Conservation (phyloP, 1,140 invertebrate genomes). For the Drosophila virilis region DNA sequence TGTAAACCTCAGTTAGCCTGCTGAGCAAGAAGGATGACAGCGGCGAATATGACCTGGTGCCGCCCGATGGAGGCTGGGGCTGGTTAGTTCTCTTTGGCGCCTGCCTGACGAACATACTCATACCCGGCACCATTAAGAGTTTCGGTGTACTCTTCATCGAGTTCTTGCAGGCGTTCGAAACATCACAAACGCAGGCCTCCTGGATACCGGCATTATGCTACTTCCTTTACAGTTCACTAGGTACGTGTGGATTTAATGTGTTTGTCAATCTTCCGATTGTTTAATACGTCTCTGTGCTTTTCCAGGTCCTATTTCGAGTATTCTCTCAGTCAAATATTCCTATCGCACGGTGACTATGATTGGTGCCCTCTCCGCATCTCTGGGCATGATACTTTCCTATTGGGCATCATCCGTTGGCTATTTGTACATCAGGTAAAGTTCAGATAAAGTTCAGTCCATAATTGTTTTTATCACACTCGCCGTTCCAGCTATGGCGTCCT, state of each 20-base stretch:
- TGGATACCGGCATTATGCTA: conserved; percentile 94
- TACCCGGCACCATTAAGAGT: conserved; percentile 93
- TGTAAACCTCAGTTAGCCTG: conserved; percentile 54
- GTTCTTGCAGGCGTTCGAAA: conserved; percentile 90
- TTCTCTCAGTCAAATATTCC: conserved; percentile 95
- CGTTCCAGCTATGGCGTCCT: conserved; percentile 90
- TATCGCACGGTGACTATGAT: conserved; percentile 95
- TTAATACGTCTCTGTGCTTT: conserved; percentile 35
- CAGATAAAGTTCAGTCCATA: too few relatives aligned
- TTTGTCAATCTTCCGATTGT: background rate
- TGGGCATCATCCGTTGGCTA: conserved; percentile 91
- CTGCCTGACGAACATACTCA: conserved; percentile 92
- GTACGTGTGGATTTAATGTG: conserved; percentile 83
- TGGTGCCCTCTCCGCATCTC: conserved; percentile 92
- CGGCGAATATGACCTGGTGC: conserved; percentile 85
- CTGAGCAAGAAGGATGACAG: conserved; percentile 74
- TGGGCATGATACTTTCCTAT: conserved; percentile 94
- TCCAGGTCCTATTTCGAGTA: conserved; percentile 94
- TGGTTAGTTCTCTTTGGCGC: conserved; percentile 93
- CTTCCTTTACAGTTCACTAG: conserved; percentile 93
- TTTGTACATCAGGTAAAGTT: conserved; percentile 89
- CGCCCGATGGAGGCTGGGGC: conserved; percentile 91
- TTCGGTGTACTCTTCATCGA: conserved; percentile 93
- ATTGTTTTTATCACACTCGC: background rate
- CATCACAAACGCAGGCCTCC: conserved; percentile 89